phyloP scores from a whole-genome alignment of 2,113 vertebrate species.

The Brachypodius melanocephalos region DNA sequence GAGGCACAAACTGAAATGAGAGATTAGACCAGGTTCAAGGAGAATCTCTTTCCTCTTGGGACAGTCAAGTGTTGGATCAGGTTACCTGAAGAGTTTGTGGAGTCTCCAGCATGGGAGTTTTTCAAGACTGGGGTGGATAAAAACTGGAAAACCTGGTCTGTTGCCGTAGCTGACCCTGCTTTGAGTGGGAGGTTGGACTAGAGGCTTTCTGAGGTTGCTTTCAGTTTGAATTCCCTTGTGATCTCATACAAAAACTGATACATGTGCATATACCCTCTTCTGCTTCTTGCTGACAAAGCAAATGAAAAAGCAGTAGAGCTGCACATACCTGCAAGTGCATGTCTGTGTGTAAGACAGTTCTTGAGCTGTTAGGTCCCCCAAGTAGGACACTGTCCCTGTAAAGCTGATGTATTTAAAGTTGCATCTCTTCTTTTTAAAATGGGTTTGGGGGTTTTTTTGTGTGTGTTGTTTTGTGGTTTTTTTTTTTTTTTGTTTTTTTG shows the following conservation, averaged over 20 bases:
- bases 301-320: neutral
- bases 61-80: neutral
- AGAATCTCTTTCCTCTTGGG: neutral
- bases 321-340: neutral
- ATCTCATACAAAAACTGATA: neutral
- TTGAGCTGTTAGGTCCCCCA: neutral
- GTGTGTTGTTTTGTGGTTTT: neutral
- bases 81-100: neutral
- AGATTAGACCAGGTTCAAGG: neutral
- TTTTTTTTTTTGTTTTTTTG: neutral
- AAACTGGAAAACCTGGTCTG: neutral
- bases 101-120: neutral
- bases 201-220: neutral
- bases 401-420: neutral
- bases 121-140: neutral
- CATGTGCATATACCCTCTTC: accelerated
- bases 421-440: neutral
- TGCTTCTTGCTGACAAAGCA: neutral
- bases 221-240: neutral
- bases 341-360: neutral
- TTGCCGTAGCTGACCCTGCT: neutral
- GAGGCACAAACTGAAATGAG: neutral
- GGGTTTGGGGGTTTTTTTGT: too few species aligned
- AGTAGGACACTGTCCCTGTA: neutral
- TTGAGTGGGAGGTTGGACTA: neutral